Conservation (phyloP, 2,888 invertebrate species). For the Amblyjoppa proteus region DNA sequence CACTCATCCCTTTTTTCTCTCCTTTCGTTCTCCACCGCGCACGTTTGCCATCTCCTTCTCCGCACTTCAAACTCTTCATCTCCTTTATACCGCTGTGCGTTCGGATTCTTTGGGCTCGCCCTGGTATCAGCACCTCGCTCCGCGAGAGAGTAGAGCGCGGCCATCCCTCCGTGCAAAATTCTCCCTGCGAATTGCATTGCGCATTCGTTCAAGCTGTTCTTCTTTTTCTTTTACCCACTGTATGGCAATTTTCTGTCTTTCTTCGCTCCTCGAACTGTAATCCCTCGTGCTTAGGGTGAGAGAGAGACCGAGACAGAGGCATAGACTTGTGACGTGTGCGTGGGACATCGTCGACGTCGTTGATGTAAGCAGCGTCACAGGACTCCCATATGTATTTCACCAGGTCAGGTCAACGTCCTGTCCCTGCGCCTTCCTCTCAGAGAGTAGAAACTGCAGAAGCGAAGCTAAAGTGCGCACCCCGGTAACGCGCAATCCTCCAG, state of each 20-base stretch:
- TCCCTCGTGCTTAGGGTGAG: not conserved
- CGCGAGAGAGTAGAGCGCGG: conserved; percentile 11
- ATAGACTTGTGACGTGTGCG: conserved; percentile 13
- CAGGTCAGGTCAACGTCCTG: conserved; percentile 85
- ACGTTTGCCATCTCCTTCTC: conserved; percentile 35
- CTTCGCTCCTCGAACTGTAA: not conserved
- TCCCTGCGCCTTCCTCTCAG: conserved; percentile 67
- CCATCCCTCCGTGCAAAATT: conserved; percentile 78
- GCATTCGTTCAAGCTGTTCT: conserved; percentile 72
- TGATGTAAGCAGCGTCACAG: conserved; percentile 54
- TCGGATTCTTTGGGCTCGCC: conserved; percentile 67
- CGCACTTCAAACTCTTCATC: conserved; percentile 46
- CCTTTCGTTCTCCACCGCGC: conserved; percentile 25
- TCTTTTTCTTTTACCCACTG: conserved; percentile 33
- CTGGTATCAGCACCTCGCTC: conserved; percentile 51
- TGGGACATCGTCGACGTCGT: conserved; percentile 14
- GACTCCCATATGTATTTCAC: conserved; percentile 81
- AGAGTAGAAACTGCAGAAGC: conserved; percentile 22
- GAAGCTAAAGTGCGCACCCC: conserved; percentile 39
- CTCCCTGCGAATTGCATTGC: conserved; percentile 78
- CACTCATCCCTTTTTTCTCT: conserved; percentile 20
- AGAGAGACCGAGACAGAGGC: not conserved
- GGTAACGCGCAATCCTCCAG: conserved; percentile 77
- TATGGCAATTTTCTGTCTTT: conserved; percentile 50
- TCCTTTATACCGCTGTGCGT: conserved; percentile 44